These are phyloP conservation scores for Acropora tenuis DNA, from an alignment of 64 coral and sea anemone genomes.

Conservation along the genomic window DNA sequence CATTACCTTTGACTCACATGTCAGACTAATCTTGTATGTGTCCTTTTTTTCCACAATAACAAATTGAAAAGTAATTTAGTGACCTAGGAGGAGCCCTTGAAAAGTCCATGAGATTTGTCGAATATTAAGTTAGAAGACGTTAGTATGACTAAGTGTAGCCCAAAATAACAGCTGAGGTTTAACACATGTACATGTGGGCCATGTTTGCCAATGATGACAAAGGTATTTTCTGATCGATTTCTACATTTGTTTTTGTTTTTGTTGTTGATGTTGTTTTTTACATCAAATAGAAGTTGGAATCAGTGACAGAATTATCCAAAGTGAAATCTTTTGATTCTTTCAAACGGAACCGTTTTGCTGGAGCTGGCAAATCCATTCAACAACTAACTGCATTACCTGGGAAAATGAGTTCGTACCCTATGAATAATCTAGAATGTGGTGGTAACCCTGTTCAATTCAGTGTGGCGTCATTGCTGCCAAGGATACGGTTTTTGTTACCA, in stretches of 20 bases:
- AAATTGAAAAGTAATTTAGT: no score
- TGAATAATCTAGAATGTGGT: neutral
- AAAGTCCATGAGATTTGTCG: no score
- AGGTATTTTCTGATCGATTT: neutral
- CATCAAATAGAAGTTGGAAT: slow-evolving; percentile 14
- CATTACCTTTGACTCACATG: no score
- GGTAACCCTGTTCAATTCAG: slow-evolving; percentile 50
- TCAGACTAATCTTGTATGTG: no score
- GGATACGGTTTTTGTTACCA: slow-evolving; percentile 83
- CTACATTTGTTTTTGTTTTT: neutral
- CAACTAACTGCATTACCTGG: neutral
- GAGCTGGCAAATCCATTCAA: neutral
- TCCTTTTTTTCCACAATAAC: no score
- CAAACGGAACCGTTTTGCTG: neutral
- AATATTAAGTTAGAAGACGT: no score
- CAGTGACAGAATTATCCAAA: neutral
- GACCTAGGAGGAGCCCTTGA: no score
- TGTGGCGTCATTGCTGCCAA: slow-evolving; percentile 64
- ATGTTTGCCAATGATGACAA: neutral
- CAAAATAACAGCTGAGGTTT: no score
- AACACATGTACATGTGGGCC: no score
- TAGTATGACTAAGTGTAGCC: no score
- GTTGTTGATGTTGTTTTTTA: neutral
- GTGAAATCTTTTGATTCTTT: neutral
- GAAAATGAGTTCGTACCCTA: slow-evolving; percentile 2